A percentile compares a stretch with the other conserved stretches of the same genome.
Evolutionary conservation across 2,797 vertebrate genomes (phyloP).

Genomic region (Pangasius larnaudii): DNA sequence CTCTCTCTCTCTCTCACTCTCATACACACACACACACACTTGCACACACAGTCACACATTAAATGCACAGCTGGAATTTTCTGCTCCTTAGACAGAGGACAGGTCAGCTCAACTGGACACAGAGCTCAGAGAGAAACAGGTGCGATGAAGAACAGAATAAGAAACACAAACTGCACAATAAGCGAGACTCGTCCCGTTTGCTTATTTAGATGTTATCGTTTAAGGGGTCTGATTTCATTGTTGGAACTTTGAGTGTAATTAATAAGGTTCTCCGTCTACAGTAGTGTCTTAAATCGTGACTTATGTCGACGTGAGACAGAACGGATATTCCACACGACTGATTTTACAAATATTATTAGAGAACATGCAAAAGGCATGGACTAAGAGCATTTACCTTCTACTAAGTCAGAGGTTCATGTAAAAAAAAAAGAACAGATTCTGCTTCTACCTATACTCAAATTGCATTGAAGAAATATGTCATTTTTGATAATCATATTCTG

Average conservation of each 20-base stretch:
- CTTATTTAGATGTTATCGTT: not conserved
- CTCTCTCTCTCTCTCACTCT: no score
- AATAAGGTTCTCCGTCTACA: not conserved
- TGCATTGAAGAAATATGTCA: not conserved
- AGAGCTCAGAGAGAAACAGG: slow-evolving; percentile 19
- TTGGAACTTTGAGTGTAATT: not conserved
- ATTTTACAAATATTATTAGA: not conserved
- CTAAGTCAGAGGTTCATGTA: not conserved
- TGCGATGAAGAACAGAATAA: slow-evolving; percentile 6
- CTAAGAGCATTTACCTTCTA: not conserved
- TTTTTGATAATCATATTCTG: not conserved
- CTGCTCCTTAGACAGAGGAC: slow-evolving; percentile 33
- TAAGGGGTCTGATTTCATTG: not conserved
- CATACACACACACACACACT: not conserved
- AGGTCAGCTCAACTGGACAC: slow-evolving; percentile 42
- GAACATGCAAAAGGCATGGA: not conserved
- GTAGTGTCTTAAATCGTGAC: not conserved
- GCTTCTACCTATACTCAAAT: not conserved
- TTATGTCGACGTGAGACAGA: slow-evolving; percentile 5
- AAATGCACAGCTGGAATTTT: slow-evolving; percentile 15
- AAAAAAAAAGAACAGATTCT: not conserved
- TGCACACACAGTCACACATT: slow-evolving; percentile 3
- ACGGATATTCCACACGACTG: not conserved
- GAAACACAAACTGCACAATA: not conserved
- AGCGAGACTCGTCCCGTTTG: not conserved